A percentile compares a stretch with the other conserved stretches of the same genome.
phyloP scores from a whole-genome alignment of 2,888 invertebrate species.

The Brachynemurus nebulosus region DNA sequence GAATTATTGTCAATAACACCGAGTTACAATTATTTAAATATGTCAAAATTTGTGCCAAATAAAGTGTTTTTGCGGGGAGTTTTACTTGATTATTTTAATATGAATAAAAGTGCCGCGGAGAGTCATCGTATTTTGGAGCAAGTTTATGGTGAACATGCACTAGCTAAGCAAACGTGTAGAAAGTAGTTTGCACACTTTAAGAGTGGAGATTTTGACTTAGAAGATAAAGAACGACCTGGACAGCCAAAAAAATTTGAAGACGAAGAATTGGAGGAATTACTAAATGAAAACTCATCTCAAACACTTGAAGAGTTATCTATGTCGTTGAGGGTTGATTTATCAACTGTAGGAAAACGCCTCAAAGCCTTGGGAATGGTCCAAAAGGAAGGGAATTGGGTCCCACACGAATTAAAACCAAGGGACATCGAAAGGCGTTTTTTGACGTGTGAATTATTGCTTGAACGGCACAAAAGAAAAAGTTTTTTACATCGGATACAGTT shows the following conservation, averaged over 20 bases:
- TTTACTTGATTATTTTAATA: slow-evolving; percentile 15
- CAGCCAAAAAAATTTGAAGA: neutral
- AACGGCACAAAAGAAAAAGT: slow-evolving; percentile 8
- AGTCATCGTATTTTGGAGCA: slow-evolving; percentile 11
- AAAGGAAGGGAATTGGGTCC: slow-evolving; percentile 13
- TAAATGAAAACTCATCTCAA: neutral
- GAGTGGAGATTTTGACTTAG: neutral
- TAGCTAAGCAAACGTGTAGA: neutral
- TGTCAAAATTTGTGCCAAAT: neutral
- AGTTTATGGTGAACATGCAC: slow-evolving; percentile 10
- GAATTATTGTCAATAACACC: slow-evolving; percentile 7
- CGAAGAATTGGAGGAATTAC: neutral
- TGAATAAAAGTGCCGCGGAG: slow-evolving; percentile 14
- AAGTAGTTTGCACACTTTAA: neutral
- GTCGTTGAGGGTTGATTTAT: neutral
- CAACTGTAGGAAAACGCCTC: neutral
- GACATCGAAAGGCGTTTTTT: slow-evolving; percentile 12
- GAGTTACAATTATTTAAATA: neutral
- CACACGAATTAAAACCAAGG: slow-evolving; percentile 13
- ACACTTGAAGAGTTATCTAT: neutral
- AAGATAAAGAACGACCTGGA: neutral
- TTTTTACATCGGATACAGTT: slow-evolving; percentile 8
- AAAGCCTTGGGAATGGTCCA: slow-evolving; percentile 6
- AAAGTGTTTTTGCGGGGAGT: neutral
- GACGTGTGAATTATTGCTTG: neutral